Base-by-base conservation (phyloP, 2,888 invertebrate species). In the Alcis repandata region DNA sequence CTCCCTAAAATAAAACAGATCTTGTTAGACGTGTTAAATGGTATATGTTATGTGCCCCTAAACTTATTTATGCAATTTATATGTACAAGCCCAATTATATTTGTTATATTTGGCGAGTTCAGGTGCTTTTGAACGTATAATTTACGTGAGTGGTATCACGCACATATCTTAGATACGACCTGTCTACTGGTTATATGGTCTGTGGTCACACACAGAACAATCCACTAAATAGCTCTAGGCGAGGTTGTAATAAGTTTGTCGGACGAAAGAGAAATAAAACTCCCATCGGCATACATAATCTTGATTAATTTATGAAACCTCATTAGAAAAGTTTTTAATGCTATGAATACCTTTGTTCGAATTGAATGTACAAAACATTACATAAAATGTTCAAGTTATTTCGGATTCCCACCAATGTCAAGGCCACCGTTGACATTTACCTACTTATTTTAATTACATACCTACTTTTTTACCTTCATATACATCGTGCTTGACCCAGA, bases 391-490 rank as follows among this genome's bases (percentile, higher is more conserved):
- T 27, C 6, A 17, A 22, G 49, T 62, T 43, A 56, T 22, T 59
- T 45, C 7, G 49, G 51, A 62, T 69, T 56, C 11, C 41, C 22
- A 19, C 22, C 38, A 53, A 66, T 57, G 60, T 20, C 65, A 66
- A 60, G 65, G 65, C 11, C 52, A 20, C 1, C 20, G 11, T 27
- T 38, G 45, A 51, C 20, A 60, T 57, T 52, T 46, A 27, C 46
- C 17, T 22, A 60, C 27, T 51, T 53, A 66, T 66, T 66, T 66
- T 66, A 66, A 61, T 60, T 57, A 66, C 54, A 40, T 52, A 22
- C 22, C 27, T 33, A 22, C 36, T 38, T 33, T 59, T 52, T 15
- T 45, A 41, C n/a, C 41, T 19, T 22, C n/a, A 38, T n/a, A 45
- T 41, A 43, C 13, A 27, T 43, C 20, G 58, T 22, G 40, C 41